These are phyloP conservation scores for Polyodon spathula DNA, from an alignment of 2,113 vertebrate species.

Conservation along the genomic window DNA sequence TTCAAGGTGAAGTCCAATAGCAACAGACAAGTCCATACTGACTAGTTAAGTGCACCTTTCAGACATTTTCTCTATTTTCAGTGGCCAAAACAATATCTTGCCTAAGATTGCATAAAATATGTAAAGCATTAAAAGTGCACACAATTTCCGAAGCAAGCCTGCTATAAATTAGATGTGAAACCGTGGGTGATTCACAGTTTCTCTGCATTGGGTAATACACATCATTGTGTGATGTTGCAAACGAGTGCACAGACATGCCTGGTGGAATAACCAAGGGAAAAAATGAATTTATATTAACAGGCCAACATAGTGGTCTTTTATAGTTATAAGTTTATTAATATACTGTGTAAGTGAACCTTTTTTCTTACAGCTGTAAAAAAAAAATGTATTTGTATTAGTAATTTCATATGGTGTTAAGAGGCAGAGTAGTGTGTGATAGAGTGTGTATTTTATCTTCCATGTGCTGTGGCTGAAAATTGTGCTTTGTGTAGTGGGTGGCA, in stretches of 20 bases:
- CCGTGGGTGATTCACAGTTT: slow-evolving; percentile 28
- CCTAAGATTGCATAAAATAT: slow-evolving; percentile 27
- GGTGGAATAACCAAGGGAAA: slow-evolving; percentile 60
- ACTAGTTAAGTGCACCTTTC: slow-evolving; percentile 13
- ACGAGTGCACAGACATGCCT: slow-evolving; percentile 59
- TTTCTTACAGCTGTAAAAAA: slow-evolving; percentile 54
- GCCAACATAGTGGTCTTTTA: slow-evolving; percentile 87
- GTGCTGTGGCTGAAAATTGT: slow-evolving; percentile 63
- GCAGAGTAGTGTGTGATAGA: slow-evolving; percentile 64
- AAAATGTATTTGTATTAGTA: slow-evolving; percentile 16
- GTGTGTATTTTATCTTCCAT: slow-evolving; percentile 64
- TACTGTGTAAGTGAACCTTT: slow-evolving; percentile 72
- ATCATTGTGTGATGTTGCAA: slow-evolving; percentile 80
- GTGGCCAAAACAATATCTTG: slow-evolving; percentile 53
- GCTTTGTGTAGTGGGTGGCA: slow-evolving; percentile 69
- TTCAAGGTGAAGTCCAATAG: slow-evolving; percentile 4
- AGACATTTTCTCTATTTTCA: slow-evolving; percentile 51
- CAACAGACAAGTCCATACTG: not conserved
- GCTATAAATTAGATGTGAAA: not conserved
- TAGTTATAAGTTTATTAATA: slow-evolving; percentile 76
- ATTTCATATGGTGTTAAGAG: slow-evolving; percentile 22
- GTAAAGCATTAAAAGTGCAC: not conserved
- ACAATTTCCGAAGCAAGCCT: not conserved
- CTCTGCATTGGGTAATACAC: slow-evolving; percentile 53
- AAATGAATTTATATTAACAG: slow-evolving; percentile 79